Conservation (phyloP, 2,888 invertebrate species). For the Mycalesis mineus region DNA sequence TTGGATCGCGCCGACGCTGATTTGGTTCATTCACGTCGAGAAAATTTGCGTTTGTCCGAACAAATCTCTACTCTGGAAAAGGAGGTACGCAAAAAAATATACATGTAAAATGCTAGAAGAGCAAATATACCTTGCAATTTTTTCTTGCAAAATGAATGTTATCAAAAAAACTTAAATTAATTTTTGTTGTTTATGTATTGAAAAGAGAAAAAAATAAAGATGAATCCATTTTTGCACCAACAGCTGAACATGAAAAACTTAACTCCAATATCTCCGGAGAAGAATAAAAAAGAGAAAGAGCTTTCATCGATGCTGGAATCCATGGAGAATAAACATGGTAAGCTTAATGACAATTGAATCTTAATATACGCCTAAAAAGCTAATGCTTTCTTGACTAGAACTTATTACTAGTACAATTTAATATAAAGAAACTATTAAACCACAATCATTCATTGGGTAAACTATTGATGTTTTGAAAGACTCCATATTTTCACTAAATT, state of each 20-base stretch:
- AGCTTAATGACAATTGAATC: slow-evolving; percentile 43
- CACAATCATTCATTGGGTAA: slow-evolving; percentile 63
- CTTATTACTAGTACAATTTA: background rate
- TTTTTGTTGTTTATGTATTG: no score
- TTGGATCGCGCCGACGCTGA: slow-evolving; percentile 89
- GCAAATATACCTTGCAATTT: no score
- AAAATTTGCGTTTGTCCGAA: slow-evolving; percentile 87
- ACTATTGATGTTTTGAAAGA: slow-evolving; percentile 78
- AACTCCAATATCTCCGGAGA: slow-evolving; percentile 79
- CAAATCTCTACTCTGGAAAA: slow-evolving; percentile 88
- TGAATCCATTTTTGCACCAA: slow-evolving; percentile 24
- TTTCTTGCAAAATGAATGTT: no score
- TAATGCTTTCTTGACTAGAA: slow-evolving; percentile 3
- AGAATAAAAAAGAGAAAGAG: slow-evolving; percentile 83
- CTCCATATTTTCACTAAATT: slow-evolving; percentile 30
- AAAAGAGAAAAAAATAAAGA: background rate
- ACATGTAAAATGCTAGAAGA: no score
- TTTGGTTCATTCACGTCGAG: slow-evolving; percentile 86
- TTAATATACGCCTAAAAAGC: background rate
- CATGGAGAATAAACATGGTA: slow-evolving; percentile 91
- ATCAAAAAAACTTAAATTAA: no score
- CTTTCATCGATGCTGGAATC: slow-evolving; percentile 85
- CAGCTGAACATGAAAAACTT: slow-evolving; percentile 80
- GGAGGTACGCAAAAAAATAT: slow-evolving; percentile 83
- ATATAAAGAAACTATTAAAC: background rate